Evolutionary conservation across 2,888 invertebrate species (phyloP), one percentile per base, ranked within the genome.

Genomic region (Lymantria monacha): DNA sequence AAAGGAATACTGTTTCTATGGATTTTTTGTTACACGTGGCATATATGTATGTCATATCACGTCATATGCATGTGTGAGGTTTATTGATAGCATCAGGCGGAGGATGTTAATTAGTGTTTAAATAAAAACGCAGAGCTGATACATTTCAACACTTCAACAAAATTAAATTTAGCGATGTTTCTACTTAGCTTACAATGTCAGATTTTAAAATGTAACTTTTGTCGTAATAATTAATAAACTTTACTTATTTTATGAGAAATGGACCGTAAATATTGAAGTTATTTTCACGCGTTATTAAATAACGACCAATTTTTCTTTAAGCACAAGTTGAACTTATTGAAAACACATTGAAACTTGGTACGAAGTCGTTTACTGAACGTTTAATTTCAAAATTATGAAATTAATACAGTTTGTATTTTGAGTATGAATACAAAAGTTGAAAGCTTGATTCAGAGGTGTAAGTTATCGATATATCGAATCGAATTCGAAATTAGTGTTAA

Each of bases 281-380:
- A 55, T 56, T 61, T 61, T 61, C 54, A 61, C 58, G 58, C 58
- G 51, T 62, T 66, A 62, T 63, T 66, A 55, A 67, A 52, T 67
- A 61, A 65, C 64, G 61, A 56, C 55, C 64, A 50, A 64, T 63
- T 63, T 51, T 52, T 52, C 45, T 52, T 51, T 46, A 63, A 51
- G 53, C 53, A 48, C 55, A 53, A 54, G 46, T 56, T 42, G 31
- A 64, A 63, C 55, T 66, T 49, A 54, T 53, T 58, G 53, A 48
- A 48, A 64, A 60, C 50, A 49, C 54, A 61, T 58, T 60, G 50
- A 61, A 64, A 58, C 58, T 64, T 63, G 52, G 44, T 66, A 37
- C 30, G 46, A 65, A 65, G 37, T 43, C 55, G 44, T 58, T 64
- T 63, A 33, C 33, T 33, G 10, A 55, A 31, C 47, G 54, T 52